phyloP scores from a whole-genome alignment of 2,113 vertebrate genomes.

The Bos indicus region DNA sequence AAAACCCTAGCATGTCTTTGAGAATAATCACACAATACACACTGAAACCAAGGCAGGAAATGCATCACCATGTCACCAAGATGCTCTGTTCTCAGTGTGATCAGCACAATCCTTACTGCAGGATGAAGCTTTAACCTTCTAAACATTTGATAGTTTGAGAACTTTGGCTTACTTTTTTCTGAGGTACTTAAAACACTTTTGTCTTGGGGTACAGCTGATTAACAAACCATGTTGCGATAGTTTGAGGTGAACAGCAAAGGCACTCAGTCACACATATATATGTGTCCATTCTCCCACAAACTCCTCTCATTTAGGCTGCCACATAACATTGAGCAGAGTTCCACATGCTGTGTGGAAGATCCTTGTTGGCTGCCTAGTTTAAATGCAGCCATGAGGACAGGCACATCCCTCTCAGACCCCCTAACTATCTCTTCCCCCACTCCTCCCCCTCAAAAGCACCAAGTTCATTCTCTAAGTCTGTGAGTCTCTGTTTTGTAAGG shows the following conservation, averaged over 20 bases:
- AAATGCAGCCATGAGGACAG: neutral
- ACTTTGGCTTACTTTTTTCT: neutral
- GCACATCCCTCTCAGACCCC: neutral
- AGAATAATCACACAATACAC: neutral
- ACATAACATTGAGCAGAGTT: neutral
- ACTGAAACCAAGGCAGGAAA: neutral
- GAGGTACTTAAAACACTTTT: neutral
- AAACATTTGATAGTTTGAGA: neutral
- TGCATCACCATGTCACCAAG: no score
- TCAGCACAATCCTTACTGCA: neutral
- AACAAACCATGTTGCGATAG: neutral
- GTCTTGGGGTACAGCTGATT: neutral
- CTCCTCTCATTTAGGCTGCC: neutral
- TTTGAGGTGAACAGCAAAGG: neutral
- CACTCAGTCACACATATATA: neutral
- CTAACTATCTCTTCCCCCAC: neutral
- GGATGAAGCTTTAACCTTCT: neutral
- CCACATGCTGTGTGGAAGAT: no score
- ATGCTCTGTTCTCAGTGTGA: neutral
- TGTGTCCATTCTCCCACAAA: neutral
- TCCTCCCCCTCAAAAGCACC: neutral
- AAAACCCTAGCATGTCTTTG: neutral
- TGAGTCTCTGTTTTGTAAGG: neutral
- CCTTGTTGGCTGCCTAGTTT: neutral
- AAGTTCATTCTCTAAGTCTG: neutral